Percentiles rank a stretch among this genome's conserved stretches.
These are phyloP conservation scores for Cotesia vestalis DNA, from an alignment of 1,140 invertebrate genomes.

Conservation along the genomic window DNA sequence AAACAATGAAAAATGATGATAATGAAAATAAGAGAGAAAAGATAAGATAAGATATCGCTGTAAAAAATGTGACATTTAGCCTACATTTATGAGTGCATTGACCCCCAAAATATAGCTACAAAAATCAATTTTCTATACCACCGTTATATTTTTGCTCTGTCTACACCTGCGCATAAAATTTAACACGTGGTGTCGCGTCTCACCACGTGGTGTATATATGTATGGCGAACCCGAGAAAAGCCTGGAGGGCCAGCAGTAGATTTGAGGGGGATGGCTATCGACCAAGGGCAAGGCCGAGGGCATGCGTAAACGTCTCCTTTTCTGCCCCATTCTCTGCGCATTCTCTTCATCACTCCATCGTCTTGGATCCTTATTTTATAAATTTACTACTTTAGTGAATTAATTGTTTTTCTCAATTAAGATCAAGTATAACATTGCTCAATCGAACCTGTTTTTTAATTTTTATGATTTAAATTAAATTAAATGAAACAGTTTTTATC, in stretches of 20 bases:
- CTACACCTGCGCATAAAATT: constrained; percentile 47
- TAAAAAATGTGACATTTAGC: constrained; percentile 50
- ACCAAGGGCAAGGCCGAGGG: constrained; percentile 64
- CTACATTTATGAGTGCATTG: constrained; percentile 52
- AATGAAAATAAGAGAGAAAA: neutral
- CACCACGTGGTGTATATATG: constrained; percentile 54
- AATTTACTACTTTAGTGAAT: neutral
- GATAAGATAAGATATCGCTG: neutral
- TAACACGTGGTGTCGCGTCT: constrained; percentile 1
- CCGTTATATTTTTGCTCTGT: constrained; percentile 26
- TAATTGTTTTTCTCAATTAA: neutral
- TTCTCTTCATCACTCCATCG: neutral
- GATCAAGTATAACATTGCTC: no score
- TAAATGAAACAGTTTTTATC: neutral
- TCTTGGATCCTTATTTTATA: neutral
- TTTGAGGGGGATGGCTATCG: constrained; percentile 57
- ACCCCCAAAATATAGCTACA: constrained; percentile 37
- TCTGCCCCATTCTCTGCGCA: neutral
- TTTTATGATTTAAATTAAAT: neutral
- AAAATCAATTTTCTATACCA: constrained; percentile 13
- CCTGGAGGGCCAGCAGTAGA: constrained; percentile 6
- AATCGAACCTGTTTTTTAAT: no score
- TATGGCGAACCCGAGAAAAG: constrained; percentile 44
- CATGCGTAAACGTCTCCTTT: constrained; percentile 53
- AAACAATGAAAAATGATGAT: no score